Percentiles rank a stretch among this genome's conserved stretches.
Conservation (phyloP, 2,888 invertebrate genomes). For the Ophioninae sp. region DNA sequence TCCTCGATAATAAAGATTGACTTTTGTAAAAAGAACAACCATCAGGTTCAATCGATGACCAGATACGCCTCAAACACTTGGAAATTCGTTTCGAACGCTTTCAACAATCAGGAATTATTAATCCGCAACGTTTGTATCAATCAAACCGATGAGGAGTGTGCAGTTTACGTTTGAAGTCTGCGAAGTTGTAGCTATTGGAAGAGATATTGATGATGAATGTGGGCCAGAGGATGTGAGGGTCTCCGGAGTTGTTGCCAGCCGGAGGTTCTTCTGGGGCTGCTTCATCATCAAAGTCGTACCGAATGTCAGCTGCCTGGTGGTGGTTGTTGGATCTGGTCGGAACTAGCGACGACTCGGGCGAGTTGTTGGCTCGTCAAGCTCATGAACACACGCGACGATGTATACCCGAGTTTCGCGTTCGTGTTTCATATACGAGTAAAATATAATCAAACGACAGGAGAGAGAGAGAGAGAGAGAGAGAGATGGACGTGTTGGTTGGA, state of each 20-base stretch:
- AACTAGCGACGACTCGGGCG: constrained; percentile 32
- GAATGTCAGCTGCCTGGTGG: constrained; percentile 76
- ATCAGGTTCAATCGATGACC: too few relatives aligned
- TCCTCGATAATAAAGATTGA: not conserved
- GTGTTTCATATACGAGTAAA: constrained; percentile 14
- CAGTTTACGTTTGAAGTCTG: not conserved
- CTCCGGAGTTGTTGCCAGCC: constrained; percentile 71
- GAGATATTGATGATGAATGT: constrained; percentile 37
- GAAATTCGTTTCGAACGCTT: not conserved
- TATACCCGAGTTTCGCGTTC: constrained; percentile 13
- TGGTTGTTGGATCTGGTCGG: constrained; percentile 34
- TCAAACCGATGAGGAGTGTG: not conserved
- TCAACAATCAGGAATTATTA: not conserved
- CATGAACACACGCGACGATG: constrained; percentile 5
- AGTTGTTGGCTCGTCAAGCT: constrained; percentile 39
- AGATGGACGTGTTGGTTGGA: too few relatives aligned
- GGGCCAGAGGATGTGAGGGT: constrained; percentile 19
- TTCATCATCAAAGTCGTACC: constrained; percentile 72
- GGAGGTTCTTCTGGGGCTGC: constrained; percentile 68
- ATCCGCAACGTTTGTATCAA: not conserved
- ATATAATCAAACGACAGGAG: constrained; percentile 25
- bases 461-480: too few relatives aligned
- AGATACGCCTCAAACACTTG: too few relatives aligned
- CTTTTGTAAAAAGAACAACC: too few relatives aligned
- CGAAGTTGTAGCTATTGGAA: not conserved